phyloP scores from a whole-genome alignment of 2,113 vertebrate species.

The Eidolon helvum region DNA sequence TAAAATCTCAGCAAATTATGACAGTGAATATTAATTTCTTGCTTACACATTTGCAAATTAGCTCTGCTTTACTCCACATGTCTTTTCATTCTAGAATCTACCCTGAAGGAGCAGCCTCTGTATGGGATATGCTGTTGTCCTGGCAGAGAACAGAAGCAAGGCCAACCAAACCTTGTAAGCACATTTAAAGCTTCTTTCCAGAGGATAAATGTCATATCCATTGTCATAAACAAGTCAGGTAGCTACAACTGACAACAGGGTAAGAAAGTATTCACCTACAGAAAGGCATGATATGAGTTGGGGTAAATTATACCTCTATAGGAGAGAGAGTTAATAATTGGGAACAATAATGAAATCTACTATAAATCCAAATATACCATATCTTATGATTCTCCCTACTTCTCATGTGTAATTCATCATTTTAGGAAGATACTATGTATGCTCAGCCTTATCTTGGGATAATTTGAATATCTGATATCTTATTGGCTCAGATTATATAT shows the following conservation, averaged over 20 bases:
- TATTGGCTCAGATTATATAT: background rate
- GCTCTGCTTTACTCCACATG: background rate
- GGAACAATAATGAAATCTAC: background rate
- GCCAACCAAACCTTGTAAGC: background rate
- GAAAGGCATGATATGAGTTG: background rate
- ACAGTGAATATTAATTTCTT: background rate
- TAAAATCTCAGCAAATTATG: background rate
- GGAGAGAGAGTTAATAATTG: background rate
- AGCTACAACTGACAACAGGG: background rate
- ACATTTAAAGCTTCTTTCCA: background rate
- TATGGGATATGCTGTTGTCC: background rate
- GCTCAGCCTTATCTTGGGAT: background rate
- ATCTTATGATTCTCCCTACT: background rate
- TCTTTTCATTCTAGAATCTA: background rate
- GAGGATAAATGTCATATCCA: background rate
- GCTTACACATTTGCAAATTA: background rate
- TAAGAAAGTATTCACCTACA: background rate
- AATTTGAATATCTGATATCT: background rate
- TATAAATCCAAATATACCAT: background rate
- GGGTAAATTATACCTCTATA: background rate
- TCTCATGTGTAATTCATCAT: background rate
- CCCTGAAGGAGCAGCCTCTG: background rate
- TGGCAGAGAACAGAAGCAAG: background rate
- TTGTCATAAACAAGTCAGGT: background rate
- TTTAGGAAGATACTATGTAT: background rate